phyloP scores from a whole-genome alignment of 1,140 invertebrate species.

The Elysia chlorotica region DNA sequence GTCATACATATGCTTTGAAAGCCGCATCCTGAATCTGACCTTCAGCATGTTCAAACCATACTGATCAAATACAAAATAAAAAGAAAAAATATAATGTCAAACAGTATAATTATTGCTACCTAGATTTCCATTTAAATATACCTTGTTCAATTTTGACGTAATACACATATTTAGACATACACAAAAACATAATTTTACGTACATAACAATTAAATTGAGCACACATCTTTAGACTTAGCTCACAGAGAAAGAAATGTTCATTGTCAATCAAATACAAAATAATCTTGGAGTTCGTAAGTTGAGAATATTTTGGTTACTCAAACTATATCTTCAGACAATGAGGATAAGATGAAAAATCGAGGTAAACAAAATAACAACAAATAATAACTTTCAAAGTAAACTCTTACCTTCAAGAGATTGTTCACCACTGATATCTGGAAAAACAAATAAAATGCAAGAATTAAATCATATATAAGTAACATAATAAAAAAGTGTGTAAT shows the following conservation, averaged over 20 bases:
- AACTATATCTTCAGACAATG: background rate
- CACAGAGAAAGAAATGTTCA: background rate
- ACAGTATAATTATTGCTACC: slow-evolving; percentile 1
- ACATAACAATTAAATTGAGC: background rate
- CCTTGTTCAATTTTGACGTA: too few relatives aligned
- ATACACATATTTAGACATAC: too few relatives aligned
- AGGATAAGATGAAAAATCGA: too few relatives aligned
- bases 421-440: slow-evolving; percentile 80
- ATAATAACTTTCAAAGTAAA: background rate
- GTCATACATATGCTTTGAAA: slow-evolving; percentile 85
- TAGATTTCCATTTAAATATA: background rate
- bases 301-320: background rate
- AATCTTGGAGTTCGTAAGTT: background rate
- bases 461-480: background rate
- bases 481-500: slow-evolving; percentile 23
- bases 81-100: slow-evolving; percentile 9
- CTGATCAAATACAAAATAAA: slow-evolving; percentile 52
- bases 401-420: slow-evolving; percentile 79
- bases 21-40: slow-evolving; percentile 84
- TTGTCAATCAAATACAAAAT: background rate
- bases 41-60: slow-evolving; percentile 94
- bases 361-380: background rate
- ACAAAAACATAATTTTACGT: slow-evolving; percentile 5
- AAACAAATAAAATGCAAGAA: slow-evolving; percentile 29
- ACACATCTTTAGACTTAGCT: background rate